These are phyloP conservation scores for Nerophis lumbriciformis DNA, from an alignment of 2,113 vertebrate genomes.

Conservation along the genomic window DNA sequence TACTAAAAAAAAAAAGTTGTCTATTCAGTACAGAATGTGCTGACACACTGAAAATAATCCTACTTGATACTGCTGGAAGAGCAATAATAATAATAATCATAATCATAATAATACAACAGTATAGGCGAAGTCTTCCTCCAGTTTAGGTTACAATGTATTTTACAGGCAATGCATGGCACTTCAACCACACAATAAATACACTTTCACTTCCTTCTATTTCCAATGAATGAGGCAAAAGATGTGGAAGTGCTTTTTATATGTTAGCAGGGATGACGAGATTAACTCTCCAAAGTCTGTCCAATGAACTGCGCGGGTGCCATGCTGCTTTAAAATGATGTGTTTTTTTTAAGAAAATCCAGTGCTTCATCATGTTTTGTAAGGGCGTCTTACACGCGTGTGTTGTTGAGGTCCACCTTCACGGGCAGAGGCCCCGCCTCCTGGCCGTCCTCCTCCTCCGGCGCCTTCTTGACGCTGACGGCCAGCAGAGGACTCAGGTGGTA, in stretches of 20 bases:
- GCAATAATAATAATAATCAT: neutral
- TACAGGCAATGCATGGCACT: slow-evolving; percentile 56
- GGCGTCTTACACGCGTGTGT: slow-evolving; percentile 74
- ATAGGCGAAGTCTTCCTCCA: slow-evolving; percentile 10
- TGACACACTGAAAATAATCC: slow-evolving; percentile 60
- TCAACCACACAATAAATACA: slow-evolving; percentile 30
- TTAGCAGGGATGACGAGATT: no score
- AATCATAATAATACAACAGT: slow-evolving; percentile 42
- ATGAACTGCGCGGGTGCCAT: slow-evolving; percentile 42
- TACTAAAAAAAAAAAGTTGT: slow-evolving; percentile 13
- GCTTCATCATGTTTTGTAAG: neutral
- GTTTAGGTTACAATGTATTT: slow-evolving; percentile 37
- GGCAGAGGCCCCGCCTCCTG: slow-evolving; percentile 81
- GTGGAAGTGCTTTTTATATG: no score
- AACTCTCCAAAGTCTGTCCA: neutral
- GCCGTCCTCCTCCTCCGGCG: slow-evolving; percentile 48
- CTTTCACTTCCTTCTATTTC: neutral
- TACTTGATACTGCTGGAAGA: slow-evolving; percentile 15
- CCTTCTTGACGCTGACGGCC: slow-evolving; percentile 71
- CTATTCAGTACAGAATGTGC: slow-evolving; percentile 44
- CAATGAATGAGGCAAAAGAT: no score
- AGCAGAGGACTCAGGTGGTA: slow-evolving; percentile 79
- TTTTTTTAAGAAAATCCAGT: slow-evolving; percentile 33
- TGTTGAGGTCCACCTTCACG: slow-evolving; percentile 85
- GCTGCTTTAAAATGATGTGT: slow-evolving; percentile 39